These are phyloP conservation scores for Sisor rabdophorus DNA, from an alignment of 2,113 vertebrate species.

Conservation along the genomic window DNA sequence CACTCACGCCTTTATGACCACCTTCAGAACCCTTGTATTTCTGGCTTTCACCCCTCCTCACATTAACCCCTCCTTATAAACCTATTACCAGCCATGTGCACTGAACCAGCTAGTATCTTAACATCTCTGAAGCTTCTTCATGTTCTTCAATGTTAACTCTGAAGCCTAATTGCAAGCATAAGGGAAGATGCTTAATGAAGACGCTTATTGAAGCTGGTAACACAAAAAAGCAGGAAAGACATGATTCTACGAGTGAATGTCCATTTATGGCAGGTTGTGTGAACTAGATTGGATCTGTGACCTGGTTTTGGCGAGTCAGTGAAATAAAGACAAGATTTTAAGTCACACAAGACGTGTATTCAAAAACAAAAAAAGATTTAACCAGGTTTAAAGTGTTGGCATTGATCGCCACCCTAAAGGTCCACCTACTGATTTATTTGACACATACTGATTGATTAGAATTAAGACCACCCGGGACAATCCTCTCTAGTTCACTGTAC, in stretches of 20 bases:
- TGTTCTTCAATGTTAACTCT: conserved; percentile 67
- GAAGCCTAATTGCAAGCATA: conserved; percentile 64
- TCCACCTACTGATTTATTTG: conserved; percentile 53
- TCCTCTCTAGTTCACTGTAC: conserved; percentile 69
- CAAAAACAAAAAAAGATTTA: conserved; percentile 27
- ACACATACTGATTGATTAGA: conserved; percentile 44
- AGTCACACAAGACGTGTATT: background rate
- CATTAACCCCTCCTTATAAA: conserved; percentile 50
- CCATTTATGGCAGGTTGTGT: conserved; percentile 51
- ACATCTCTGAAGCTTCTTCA: conserved; percentile 61
- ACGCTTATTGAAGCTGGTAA: conserved; percentile 33
- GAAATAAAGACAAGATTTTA: conserved; percentile 36
- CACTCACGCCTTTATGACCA: conserved; percentile 16
- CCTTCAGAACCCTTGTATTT: conserved; percentile 45
- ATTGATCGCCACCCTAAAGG: conserved; percentile 19
- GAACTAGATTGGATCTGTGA: conserved; percentile 73
- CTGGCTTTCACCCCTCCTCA: conserved; percentile 22
- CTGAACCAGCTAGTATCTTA: conserved; percentile 69
- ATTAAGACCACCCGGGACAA: conserved; percentile 61
- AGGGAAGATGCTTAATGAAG: conserved; percentile 51
- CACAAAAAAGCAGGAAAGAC: conserved; percentile 48
- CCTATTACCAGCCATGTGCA: conserved; percentile 53
- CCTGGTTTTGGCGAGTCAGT: conserved; percentile 57
- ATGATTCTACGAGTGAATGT: conserved; percentile 43
- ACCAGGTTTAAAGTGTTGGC: conserved; percentile 8